Percentiles rank a stretch among this genome's conserved stretches.
phyloP scores from a whole-genome alignment of 1,140 invertebrate species.

The Oppia nitens region DNA sequence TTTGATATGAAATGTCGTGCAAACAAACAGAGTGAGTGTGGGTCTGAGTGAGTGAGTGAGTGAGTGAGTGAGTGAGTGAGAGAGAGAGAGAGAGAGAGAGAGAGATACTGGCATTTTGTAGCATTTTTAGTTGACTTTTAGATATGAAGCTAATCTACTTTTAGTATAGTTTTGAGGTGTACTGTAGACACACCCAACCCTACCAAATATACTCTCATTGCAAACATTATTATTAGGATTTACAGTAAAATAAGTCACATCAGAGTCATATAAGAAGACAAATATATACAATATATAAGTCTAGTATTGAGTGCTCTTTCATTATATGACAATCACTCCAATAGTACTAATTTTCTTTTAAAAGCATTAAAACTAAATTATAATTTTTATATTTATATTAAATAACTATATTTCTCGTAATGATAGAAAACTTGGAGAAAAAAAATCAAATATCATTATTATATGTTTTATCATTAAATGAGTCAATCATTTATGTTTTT shows the following conservation, averaged over 20 bases:
- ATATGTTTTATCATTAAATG: no score
- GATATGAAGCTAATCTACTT: neutral
- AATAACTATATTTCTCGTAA: neutral
- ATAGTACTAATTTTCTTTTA: neutral
- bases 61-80: no score
- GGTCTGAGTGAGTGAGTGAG: no score
- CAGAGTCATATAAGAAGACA: neutral
- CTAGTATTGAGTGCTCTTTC: neutral
- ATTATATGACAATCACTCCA: neutral
- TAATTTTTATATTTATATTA: neutral
- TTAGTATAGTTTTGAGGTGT: neutral
- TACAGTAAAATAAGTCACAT: no score
- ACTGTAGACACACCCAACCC: neutral
- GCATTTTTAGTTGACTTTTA: neutral
- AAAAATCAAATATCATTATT: no score
- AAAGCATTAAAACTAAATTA: no score
- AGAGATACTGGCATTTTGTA: neutral
- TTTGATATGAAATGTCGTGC: neutral
- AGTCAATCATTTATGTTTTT: no score
- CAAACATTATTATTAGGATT: neutral
- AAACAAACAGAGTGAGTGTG: no score
- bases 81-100: no score
- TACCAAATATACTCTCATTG: no score
- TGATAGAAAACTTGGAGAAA: neutral
- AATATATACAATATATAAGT: neutral